phyloP scores from a whole-genome alignment of 64 coral and sea anemone species.

The Porites australiensis region DNA sequence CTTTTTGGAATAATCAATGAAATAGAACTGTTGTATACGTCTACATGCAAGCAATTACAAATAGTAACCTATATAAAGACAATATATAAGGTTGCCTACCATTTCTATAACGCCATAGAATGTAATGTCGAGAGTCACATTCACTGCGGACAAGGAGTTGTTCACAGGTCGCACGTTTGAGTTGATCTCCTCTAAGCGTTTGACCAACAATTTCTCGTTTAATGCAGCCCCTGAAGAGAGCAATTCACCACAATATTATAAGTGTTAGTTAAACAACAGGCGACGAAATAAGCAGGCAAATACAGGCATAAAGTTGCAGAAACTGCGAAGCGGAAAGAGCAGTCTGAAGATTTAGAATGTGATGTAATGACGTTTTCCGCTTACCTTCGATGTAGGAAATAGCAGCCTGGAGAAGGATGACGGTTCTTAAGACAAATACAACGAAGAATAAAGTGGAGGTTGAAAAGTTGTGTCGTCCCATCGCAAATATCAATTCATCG shows the following conservation, averaged over 20 bases:
- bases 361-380: not conserved
- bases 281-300: no score
- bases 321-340: not conserved
- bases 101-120: slow-evolving; percentile 69
- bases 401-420: not conserved
- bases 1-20: no score
- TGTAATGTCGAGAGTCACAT: slow-evolving; percentile 70
- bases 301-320: not conserved
- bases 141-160: slow-evolving; percentile 2
- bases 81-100: slow-evolving; percentile 20
- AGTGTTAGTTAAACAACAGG: not conserved
- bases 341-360: no score
- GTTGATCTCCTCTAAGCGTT: not conserved
- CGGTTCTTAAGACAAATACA: not conserved
- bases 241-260: not conserved
- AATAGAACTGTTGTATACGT: no score
- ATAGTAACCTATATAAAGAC: not conserved
- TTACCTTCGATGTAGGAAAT: not conserved
- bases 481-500: not conserved
- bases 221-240: not conserved
- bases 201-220: not conserved
- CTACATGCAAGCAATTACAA: not conserved
- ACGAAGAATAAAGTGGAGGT: not conserved
- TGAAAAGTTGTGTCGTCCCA: not conserved
- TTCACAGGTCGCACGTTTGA: slow-evolving; percentile 37